Percentiles rank a stretch among this genome's conserved stretches.
phyloP scores from a whole-genome alignment of 2,888 invertebrate species.

The Drosophila mayaguana region DNA sequence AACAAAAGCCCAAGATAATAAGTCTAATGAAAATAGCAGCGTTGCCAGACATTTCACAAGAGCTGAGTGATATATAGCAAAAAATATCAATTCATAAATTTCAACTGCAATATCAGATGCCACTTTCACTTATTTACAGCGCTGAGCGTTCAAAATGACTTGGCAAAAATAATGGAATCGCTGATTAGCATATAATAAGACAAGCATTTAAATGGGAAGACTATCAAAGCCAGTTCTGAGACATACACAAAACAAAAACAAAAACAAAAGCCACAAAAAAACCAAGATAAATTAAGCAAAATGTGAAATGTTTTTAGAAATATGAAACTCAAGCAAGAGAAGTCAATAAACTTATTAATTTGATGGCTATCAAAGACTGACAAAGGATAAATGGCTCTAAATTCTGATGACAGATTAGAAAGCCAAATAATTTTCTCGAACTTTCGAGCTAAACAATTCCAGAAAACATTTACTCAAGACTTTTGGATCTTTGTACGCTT shows the following conservation, averaged over 20 bases:
- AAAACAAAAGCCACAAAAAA: no score
- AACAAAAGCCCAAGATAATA: not conserved
- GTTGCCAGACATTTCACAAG: not conserved
- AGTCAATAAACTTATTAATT: conserved; percentile 6
- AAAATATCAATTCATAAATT: conserved; percentile 1
- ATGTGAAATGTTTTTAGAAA: not conserved
- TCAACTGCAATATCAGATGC: not conserved
- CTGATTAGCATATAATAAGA: not conserved
- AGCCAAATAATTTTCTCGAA: not conserved
- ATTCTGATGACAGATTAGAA: not conserved
- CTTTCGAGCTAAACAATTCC: no score
- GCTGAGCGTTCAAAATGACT: not conserved
- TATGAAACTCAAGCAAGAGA: not conserved
- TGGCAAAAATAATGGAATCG: not conserved
- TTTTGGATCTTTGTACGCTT: no score
- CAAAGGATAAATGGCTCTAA: not conserved
- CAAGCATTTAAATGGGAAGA: conserved; percentile 1
- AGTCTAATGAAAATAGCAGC: not conserved
- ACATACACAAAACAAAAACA: no score
- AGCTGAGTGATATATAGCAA: not conserved
- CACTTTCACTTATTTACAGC: conserved; percentile 5
- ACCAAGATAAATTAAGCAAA: not conserved
- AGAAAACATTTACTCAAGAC: no score
- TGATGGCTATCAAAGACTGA: not conserved
- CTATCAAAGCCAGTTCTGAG: conserved; percentile 2